These are phyloP conservation scores for Gobio gobio DNA, from an alignment of 2,113 vertebrate species.

Conservation along the genomic window DNA sequence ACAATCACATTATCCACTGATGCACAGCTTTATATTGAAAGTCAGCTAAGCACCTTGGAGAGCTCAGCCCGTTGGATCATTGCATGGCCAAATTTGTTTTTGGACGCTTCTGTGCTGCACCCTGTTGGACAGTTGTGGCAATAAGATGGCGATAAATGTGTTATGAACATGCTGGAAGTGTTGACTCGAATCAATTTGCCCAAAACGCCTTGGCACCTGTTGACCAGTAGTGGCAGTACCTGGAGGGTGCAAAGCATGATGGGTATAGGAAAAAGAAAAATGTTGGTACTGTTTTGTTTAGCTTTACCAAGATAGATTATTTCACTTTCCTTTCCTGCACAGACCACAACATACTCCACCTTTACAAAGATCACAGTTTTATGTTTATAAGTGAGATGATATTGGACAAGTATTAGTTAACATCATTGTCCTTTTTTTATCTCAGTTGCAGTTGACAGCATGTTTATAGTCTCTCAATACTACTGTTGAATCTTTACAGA, in stretches of 20 bases:
- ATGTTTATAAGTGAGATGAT: neutral
- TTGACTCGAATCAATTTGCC: neutral
- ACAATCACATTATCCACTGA: conserved; percentile 20
- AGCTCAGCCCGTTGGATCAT: conserved; percentile 16
- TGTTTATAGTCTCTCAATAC: conserved; percentile 18
- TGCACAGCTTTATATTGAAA: conserved; percentile 20
- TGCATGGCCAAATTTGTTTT: neutral
- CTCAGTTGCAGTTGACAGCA: neutral
- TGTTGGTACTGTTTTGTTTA: conserved; percentile 48
- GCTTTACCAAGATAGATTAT: conserved; percentile 14
- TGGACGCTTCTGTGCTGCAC: conserved; percentile 39
- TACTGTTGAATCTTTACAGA: neutral
- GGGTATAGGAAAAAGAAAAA: neutral
- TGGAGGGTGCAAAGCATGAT: conserved; percentile 27
- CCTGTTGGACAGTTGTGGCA: conserved; percentile 48
- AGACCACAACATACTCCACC: conserved; percentile 20
- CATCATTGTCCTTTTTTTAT: neutral
- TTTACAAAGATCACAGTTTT: neutral
- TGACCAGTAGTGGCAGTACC: neutral
- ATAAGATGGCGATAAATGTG: neutral
- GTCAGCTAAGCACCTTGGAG: conserved; percentile 27
- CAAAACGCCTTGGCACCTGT: neutral
- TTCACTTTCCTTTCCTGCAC: conserved; percentile 28
- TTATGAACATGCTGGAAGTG: neutral
- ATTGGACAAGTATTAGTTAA: neutral